Evolutionary conservation across 35 echinoderm and acorn worm species (phyloP).

Genomic region (Stichopus chloronotus): DNA sequence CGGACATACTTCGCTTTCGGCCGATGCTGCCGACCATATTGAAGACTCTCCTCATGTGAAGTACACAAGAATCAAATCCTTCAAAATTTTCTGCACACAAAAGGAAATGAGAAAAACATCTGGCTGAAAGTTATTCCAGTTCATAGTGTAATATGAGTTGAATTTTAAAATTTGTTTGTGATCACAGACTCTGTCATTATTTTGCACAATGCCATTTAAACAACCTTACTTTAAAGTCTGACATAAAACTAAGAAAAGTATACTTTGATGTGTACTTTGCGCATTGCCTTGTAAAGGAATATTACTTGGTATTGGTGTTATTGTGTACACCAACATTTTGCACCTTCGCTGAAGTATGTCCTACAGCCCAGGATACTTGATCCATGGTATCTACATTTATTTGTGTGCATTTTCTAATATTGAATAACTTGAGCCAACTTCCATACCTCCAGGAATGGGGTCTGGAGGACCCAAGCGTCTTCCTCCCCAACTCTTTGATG

Average conservation of each 20-base stretch:
- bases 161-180: background rate
- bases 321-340: too few relatives aligned
- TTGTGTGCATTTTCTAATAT: too few relatives aligned
- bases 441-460: slow-evolving; percentile 94
- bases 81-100: slow-evolving; percentile 92
- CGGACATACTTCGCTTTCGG: slow-evolving; percentile 82
- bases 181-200: too few relatives aligned
- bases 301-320: too few relatives aligned
- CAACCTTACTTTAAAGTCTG: too few relatives aligned
- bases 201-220: too few relatives aligned
- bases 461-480: slow-evolving; percentile 85
- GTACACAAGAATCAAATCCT: slow-evolving; percentile 92
- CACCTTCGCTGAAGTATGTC: too few relatives aligned
- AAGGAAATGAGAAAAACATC: background rate
- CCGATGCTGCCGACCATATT: slow-evolving; percentile 91
- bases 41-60: slow-evolving; percentile 86
- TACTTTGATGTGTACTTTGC: too few relatives aligned
- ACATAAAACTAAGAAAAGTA: too few relatives aligned
- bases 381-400: too few relatives aligned
- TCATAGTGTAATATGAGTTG: background rate
- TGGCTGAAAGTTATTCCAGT: background rate
- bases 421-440: background rate
- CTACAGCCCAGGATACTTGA: too few relatives aligned
- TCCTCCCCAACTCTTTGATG: slow-evolving; percentile 93
- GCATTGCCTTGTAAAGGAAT: too few relatives aligned